Conservation (phyloP, 2,113 vertebrate genomes). For the Carassius carassius region DNA sequence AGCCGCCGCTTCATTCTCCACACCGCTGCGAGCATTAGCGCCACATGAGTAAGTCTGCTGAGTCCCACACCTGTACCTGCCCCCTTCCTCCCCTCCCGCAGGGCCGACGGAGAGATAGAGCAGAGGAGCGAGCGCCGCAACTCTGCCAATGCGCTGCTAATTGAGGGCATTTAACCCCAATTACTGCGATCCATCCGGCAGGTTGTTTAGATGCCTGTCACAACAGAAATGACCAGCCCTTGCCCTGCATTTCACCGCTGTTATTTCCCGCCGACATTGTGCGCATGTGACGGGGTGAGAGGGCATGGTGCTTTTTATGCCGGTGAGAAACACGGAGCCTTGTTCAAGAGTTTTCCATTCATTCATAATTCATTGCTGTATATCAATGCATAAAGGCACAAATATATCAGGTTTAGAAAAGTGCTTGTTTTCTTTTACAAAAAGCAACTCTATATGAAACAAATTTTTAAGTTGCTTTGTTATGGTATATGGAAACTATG, state of each 20-base stretch:
- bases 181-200: conserved; percentile 45
- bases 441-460: not conserved
- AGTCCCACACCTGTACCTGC: conserved; percentile 38
- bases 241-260: conserved; percentile 12
- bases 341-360: conserved; percentile 30
- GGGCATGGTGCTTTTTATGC: not conserved
- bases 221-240: conserved; percentile 49
- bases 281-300: not conserved
- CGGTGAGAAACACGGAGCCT: not conserved
- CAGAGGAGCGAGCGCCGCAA: not conserved
- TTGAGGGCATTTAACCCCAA: conserved; percentile 60
- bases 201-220: conserved; percentile 48
- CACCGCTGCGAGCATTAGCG: conserved; percentile 24
- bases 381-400: conserved; percentile 19
- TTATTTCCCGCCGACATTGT: not conserved
- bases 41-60: conserved; percentile 23
- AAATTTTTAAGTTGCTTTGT: conserved; percentile 25
- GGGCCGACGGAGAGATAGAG: conserved; percentile 10
- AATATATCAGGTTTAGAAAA: conserved; percentile 10
- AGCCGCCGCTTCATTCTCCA: conserved; percentile 30
- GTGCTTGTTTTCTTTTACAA: not conserved
- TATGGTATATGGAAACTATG: not conserved
- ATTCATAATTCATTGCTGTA: conserved; percentile 37
- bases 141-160: conserved; percentile 40
- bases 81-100: conserved; percentile 5